phyloP scores from a whole-genome alignment of 2,113 vertebrate species.

The Poecile atricapillus region DNA sequence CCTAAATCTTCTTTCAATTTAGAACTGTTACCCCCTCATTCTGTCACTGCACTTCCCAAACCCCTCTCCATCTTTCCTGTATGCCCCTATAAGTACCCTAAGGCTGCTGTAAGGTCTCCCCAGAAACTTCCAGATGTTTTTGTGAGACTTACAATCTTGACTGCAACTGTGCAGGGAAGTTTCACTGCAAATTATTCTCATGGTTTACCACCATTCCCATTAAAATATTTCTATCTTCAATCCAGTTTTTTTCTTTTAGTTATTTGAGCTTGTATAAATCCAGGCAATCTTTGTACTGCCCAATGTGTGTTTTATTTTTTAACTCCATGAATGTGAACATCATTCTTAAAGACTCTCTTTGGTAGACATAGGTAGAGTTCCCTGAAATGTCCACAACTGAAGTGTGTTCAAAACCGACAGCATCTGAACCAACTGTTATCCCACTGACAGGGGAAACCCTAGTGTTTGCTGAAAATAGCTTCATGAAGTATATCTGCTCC shows the following conservation, averaged over 20 bases:
- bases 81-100: not conserved
- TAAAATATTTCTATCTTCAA: not conserved
- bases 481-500: not conserved
- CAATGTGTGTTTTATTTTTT: not conserved
- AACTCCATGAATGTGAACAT: not conserved
- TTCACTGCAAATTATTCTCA: not conserved
- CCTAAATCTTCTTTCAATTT: not conserved
- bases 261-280: not conserved
- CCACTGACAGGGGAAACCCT: not conserved
- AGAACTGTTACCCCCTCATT: fast-evolving
- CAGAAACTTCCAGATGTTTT: not conserved
- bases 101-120: not conserved
- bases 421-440: not conserved
- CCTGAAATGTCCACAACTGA: not conserved
- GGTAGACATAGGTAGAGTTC: not conserved
- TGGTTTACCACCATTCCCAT: not conserved
- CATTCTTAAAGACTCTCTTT: not conserved
- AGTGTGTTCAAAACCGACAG: not conserved
- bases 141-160: not conserved
- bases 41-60: not conserved
- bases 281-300: not conserved
- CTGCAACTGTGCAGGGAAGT: not conserved
- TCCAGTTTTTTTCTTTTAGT: not conserved
- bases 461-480: not conserved
- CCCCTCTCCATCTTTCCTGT: not conserved